A percentile compares a stretch with the other conserved stretches of the same genome.
These are phyloP conservation scores for Argyrosomus regius DNA, from an alignment of 2,797 vertebrate genomes.

Conservation along the genomic window DNA sequence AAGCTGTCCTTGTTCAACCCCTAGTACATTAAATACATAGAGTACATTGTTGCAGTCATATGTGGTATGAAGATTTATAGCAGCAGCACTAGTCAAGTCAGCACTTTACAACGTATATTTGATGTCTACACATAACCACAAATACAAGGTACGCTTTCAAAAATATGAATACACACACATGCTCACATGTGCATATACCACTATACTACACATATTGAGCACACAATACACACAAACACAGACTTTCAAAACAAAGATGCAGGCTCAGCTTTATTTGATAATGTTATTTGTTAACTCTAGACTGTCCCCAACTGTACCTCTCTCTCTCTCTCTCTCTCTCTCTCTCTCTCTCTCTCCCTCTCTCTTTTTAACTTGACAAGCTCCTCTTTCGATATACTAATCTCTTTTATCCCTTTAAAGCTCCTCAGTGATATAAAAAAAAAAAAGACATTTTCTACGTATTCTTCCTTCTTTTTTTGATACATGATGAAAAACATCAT, in stretches of 20 bases:
- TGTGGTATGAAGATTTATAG: conserved; percentile 62
- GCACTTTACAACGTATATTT: conserved; percentile 45
- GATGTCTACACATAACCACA: conserved; percentile 26
- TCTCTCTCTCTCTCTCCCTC: too few relatives aligned
- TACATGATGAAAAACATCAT: conserved; percentile 35
- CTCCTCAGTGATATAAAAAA: conserved; percentile 1
- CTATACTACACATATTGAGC: not conserved
- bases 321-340: conserved; percentile 31
- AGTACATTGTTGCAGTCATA: conserved; percentile 33
- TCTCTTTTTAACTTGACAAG: conserved; percentile 18
- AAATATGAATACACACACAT: not conserved
- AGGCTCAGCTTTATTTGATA: conserved; percentile 76
- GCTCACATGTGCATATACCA: not conserved
- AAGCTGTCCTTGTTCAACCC: conserved; percentile 30
- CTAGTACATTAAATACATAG: conserved; percentile 18
- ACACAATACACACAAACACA: conserved; percentile 2
- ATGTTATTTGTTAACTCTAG: conserved; percentile 73
- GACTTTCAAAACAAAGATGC: conserved; percentile 66
- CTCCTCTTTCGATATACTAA: conserved; percentile 25
- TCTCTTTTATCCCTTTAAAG: conserved; percentile 45
- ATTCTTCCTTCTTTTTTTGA: conserved; percentile 23
- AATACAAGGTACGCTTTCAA: not conserved
- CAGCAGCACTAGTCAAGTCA: conserved; percentile 27
- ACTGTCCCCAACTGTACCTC: conserved; percentile 69
- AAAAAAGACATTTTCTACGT: conserved; percentile 22